Conservation (phyloP, 1,140 invertebrate genomes). For the Temnothorax curvispinosus region DNA sequence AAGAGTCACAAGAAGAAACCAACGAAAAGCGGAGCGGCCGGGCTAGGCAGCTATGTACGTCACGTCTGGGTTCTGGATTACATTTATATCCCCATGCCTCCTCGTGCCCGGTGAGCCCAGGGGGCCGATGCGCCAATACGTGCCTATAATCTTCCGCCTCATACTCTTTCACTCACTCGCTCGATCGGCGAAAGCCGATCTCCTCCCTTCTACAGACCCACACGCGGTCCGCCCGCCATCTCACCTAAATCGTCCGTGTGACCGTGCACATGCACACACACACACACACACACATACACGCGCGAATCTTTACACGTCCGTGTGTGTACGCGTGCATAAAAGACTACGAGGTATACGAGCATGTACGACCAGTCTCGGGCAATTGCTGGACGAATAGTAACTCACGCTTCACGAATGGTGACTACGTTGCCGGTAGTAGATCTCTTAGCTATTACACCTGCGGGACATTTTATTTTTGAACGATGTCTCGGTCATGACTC, state of each 20-base stretch:
- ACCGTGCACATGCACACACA: background rate
- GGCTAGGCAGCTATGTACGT: constrained; percentile 80
- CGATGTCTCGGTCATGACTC: constrained; percentile 75
- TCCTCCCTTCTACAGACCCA: constrained; percentile 1
- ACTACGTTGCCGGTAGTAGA: constrained; percentile 53
- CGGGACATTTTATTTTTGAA: constrained; percentile 76
- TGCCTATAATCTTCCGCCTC: constrained; percentile 81
- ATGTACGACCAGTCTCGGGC: constrained; percentile 3
- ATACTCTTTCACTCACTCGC: constrained; percentile 64
- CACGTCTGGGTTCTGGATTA: constrained; percentile 83
- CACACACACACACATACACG: background rate
- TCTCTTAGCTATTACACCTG: constrained; percentile 68
- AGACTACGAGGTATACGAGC: background rate
- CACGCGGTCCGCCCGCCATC: background rate
- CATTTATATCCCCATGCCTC: constrained; percentile 79
- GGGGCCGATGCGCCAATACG: constrained; percentile 83
- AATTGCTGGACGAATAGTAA: constrained; percentile 48
- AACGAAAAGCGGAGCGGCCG: constrained; percentile 55
- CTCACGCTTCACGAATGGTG: constrained; percentile 35
- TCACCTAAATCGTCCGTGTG: constrained; percentile 23
- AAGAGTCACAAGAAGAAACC: constrained; percentile 55
- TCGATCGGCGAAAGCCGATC: constrained; percentile 42
- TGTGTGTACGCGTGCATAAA: constrained; percentile 4
- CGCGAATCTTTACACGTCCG: background rate
- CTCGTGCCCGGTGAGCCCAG: constrained; percentile 67